Percentiles rank a stretch among this genome's conserved stretches.
Conservation (phyloP, 2,888 invertebrate genomes). For the Pterostichus niger region DNA sequence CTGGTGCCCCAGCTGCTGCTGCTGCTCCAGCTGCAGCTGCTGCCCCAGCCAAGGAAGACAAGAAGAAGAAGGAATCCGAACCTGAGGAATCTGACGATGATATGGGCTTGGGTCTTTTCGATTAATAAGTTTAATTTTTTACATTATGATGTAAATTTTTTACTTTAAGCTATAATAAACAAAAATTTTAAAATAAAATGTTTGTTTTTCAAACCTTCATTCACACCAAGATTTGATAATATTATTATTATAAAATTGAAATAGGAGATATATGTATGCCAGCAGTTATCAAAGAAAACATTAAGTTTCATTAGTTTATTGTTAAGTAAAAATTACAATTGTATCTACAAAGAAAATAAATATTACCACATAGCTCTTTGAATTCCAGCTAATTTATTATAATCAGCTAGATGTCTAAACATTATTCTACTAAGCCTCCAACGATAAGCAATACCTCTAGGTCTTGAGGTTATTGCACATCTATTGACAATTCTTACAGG, state of each 20-base stretch:
- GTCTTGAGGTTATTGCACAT: slow-evolving; percentile 94
- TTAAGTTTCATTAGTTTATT: neutral
- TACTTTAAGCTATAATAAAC: slow-evolving; percentile 52
- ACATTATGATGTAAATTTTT: slow-evolving; percentile 69
- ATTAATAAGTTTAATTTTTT: slow-evolving; percentile 77
- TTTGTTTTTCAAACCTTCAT: slow-evolving; percentile 3
- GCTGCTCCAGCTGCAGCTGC: slow-evolving; percentile 85
- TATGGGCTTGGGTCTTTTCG: slow-evolving; percentile 95
- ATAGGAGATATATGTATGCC: too few relatives aligned
- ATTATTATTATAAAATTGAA: too few relatives aligned
- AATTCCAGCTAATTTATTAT: slow-evolving; percentile 94
- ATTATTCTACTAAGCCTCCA: slow-evolving; percentile 95
- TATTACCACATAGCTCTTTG: slow-evolving; percentile 95
- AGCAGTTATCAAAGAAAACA: too few relatives aligned
- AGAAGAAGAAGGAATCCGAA: slow-evolving; percentile 89
- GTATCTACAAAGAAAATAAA: slow-evolving; percentile 2
- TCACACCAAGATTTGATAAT: neutral
- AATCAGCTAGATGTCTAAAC: slow-evolving; percentile 94
- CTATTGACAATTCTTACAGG: slow-evolving; percentile 84
- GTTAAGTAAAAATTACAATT: neutral
- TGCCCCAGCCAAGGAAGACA: slow-evolving; percentile 83
- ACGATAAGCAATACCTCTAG: slow-evolving; percentile 87
- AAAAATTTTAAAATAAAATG: slow-evolving; percentile 30
- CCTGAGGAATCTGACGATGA: slow-evolving; percentile 93
- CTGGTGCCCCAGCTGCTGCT: slow-evolving; percentile 84